Evolutionary conservation across 2,797 vertebrate genomes (phyloP), one percentile per base, ranked within the genome.

Genomic region (Rachycentron canadum): DNA sequence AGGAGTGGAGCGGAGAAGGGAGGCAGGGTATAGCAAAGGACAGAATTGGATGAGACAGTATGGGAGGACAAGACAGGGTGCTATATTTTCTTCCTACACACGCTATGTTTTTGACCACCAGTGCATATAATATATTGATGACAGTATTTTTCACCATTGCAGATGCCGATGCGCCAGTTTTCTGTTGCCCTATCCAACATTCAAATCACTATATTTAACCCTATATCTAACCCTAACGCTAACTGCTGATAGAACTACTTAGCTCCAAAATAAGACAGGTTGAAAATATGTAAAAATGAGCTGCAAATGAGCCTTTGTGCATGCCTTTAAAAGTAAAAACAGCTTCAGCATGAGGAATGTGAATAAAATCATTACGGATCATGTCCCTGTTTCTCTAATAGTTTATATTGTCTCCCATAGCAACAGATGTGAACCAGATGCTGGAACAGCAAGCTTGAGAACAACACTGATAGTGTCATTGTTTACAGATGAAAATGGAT

Each of bases 351-450:
- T 23, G 38, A 77, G 47, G 13, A 25, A 52, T 28, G 21, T 53
- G 3, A 53, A 65, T 63, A 56, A 66, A 71, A 79, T 52, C 5
- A 68, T 70, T 62, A 76, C 61, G 55, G 43, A 80, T 71, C 17
- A 28, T 23, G 30, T 80, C 59, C 43, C 47, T 84, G 57, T 81
- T 79, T 57, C 36, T 38, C 36, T 65, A 45, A 71, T 64, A 16
- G 60, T 80, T 84, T 82, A 67, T 79, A 61, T 63, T 32, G 76
- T 86, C 66, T 81, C 69, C 32, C 64, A 14, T 69, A 62, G 69
- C 23, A 88, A 76, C 84, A 86, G 81, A 89, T 87, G 69, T 49
- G 62, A 76, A 72, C 59, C 88, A 91, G 84, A 86, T 90, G 82
- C 70, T 36, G 38, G 40, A 45, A 53, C 40, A 74, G 83, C 74